phyloP scores from a whole-genome alignment of 2,797 vertebrate species.

The Ctenopoma multispine region DNA sequence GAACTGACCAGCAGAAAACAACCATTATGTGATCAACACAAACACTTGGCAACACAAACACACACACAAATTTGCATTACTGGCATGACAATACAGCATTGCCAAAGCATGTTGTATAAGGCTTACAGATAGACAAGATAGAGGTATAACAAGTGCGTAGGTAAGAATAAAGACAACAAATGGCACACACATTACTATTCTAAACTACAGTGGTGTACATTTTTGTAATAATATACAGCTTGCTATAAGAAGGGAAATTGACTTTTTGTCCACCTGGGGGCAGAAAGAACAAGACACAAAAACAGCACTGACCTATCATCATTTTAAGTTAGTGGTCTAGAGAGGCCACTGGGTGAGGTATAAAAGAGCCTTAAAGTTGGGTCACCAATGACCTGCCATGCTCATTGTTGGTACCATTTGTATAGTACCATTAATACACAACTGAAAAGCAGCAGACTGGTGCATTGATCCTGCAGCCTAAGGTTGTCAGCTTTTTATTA shows the following conservation, averaged over 20 bases:
- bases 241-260: background rate
- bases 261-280: background rate
- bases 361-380: no score
- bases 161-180: background rate
- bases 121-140: background rate
- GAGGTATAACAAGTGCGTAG: background rate
- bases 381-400: no score
- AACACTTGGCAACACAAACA: slow-evolving; percentile 32
- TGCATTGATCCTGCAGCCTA: no score
- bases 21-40: slow-evolving; percentile 45
- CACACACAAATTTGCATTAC: background rate
- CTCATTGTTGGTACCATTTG: no score
- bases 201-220: background rate
- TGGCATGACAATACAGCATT: background rate
- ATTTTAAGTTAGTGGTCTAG: no score
- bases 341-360: no score
- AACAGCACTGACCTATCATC: background rate
- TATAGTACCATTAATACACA: no score
- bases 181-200: background rate
- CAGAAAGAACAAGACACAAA: background rate
- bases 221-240: background rate
- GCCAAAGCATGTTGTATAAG: background rate
- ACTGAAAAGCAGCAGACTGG: no score
- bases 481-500: no score
- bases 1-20: slow-evolving; percentile 68